These are phyloP conservation scores for Agelastica alni DNA, from an alignment of 2,888 invertebrate genomes.

Conservation along the genomic window DNA sequence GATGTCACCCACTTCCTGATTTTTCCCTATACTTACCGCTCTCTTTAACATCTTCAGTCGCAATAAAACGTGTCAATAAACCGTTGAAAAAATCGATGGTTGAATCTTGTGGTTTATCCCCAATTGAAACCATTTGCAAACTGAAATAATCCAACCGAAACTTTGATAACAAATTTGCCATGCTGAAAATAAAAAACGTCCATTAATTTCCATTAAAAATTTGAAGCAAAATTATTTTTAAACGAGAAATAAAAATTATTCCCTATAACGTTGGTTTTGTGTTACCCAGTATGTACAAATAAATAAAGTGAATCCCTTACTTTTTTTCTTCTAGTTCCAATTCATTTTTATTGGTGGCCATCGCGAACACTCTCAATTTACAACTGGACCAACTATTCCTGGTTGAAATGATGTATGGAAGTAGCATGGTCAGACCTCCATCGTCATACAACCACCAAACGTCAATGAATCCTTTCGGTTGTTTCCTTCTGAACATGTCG, in stretches of 20 bases:
- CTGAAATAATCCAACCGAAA: constrained; percentile 94
- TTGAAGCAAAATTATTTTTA: too few relatives aligned
- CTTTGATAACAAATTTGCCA: constrained; percentile 90
- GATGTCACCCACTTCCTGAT: too few relatives aligned
- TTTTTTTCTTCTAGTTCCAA: constrained; percentile 82
- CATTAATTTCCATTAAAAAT: too few relatives aligned
- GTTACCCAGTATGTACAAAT: too few relatives aligned
- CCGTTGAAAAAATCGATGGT: constrained; percentile 76
- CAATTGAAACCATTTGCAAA: constrained; percentile 89
- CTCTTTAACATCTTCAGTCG: constrained; percentile 47
- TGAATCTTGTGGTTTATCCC: constrained; percentile 75
- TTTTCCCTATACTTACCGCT: constrained; percentile 40
- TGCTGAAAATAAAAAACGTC: constrained; percentile 65
- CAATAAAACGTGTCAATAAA: constrained; percentile 70
- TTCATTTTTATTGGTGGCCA: constrained; percentile 78
- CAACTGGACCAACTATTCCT: constrained; percentile 78
- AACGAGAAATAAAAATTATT: too few relatives aligned
- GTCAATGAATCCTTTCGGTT: constrained; percentile 82
- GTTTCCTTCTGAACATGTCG: constrained; percentile 76
- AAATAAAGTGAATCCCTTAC: constrained; percentile 68
- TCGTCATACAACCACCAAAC: constrained; percentile 98
- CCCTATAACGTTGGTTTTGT: too few relatives aligned
- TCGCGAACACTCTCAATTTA: constrained; percentile 80
- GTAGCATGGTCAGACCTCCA: constrained; percentile 81
- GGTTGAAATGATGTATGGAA: constrained; percentile 84